phyloP scores from a whole-genome alignment of 23 tunicate genomes.

The Halocynthia aurantium region DNA sequence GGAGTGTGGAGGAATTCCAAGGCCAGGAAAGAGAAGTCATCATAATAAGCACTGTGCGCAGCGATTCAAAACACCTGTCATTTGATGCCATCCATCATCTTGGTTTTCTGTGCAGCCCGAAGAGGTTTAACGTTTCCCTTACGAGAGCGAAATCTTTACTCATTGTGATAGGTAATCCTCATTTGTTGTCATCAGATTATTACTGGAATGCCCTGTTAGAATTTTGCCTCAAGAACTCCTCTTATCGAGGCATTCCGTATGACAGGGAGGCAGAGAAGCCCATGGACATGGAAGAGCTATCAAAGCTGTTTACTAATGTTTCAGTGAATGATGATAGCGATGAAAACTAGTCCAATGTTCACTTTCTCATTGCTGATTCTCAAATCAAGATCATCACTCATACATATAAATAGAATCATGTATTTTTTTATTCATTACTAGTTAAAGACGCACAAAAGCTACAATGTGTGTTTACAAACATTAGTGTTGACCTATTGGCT shows the following conservation, averaged over 20 bases:
- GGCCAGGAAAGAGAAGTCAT: constrained; percentile 59
- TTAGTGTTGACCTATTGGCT: no score
- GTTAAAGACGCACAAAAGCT: no score
- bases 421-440: no score
- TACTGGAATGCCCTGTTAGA: constrained; percentile 62
- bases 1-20: constrained; percentile 77
- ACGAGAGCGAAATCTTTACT: constrained; percentile 74
- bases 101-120: constrained; percentile 5
- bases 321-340: no score
- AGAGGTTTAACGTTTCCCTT: constrained; percentile 75
- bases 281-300: constrained; percentile 21
- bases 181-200: constrained; percentile 44
- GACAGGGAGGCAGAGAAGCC: background rate
- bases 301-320: constrained; percentile 10
- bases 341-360: no score
- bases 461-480: no score
- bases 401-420: no score
- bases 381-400: no score
- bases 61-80: constrained; percentile 14
- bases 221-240: constrained; percentile 27
- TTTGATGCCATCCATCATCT: constrained; percentile 13
- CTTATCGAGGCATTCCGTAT: constrained; percentile 15
- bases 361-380: no score
- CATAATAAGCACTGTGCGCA: constrained; percentile 63
- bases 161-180: constrained; percentile 76